These are phyloP conservation scores for Tipula vernalis DNA, from an alignment of 2,888 invertebrate species.

Conservation along the genomic window DNA sequence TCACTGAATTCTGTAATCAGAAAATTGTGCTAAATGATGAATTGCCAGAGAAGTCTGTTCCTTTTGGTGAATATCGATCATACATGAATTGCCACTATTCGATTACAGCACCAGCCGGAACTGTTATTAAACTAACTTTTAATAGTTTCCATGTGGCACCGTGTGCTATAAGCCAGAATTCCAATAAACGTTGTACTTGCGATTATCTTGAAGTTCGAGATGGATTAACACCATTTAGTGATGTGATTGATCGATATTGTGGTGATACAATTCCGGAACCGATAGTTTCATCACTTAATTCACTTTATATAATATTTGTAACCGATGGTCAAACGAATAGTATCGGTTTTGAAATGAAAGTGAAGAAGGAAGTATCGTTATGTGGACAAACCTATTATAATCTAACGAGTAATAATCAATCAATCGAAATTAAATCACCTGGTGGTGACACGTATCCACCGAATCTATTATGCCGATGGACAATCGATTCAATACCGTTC, in stretches of 20 bases:
- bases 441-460: constrained; percentile 42
- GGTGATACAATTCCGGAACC: constrained; percentile 43
- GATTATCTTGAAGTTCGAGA: constrained; percentile 65
- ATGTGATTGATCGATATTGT: constrained; percentile 49
- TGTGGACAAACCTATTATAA: constrained; percentile 39
- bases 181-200: constrained; percentile 45
- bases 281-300: constrained; percentile 46
- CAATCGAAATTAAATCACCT: constrained; percentile 30
- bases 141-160: constrained; percentile 41
- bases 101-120: constrained; percentile 44
- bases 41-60: constrained; percentile 23
- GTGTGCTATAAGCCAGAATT: constrained; percentile 36
- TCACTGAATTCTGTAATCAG: constrained; percentile 61
- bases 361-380: constrained; percentile 40
- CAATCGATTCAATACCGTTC: constrained; percentile 26
- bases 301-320: constrained; percentile 50
- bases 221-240: constrained; percentile 51
- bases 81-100: constrained; percentile 66
- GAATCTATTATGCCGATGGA: constrained; percentile 46
- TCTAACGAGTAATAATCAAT: constrained; percentile 18
- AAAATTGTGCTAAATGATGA: constrained; percentile 39
- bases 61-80: constrained; percentile 42
- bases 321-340: constrained; percentile 47
- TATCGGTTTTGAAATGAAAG: constrained; percentile 49
- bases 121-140: constrained; percentile 48